phyloP scores from a whole-genome alignment of 2,113 vertebrate genomes.

The Tenrec ecaudatus region DNA sequence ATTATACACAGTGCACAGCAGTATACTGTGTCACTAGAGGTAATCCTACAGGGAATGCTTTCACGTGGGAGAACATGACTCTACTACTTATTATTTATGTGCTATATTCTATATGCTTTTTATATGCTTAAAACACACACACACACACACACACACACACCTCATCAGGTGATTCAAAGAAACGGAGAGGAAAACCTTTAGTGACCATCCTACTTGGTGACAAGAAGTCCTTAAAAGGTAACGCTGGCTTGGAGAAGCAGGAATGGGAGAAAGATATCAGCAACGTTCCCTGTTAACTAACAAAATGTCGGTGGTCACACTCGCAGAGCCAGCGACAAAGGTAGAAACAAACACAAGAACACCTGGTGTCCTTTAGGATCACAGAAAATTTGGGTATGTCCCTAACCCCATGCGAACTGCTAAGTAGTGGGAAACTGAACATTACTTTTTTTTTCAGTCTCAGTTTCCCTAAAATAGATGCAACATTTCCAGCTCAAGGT shows the following conservation, averaged over 20 bases:
- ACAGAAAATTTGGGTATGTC: background rate
- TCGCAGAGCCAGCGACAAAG: background rate
- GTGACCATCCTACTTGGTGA: background rate
- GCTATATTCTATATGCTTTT: background rate
- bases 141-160: too few species aligned
- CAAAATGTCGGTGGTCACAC: background rate
- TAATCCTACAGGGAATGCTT: conserved; percentile 34
- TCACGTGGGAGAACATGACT: background rate
- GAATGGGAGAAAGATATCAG: background rate
- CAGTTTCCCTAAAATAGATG: background rate
- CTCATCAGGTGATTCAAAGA: background rate
- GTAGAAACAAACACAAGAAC: background rate
- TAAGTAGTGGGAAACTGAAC: background rate
- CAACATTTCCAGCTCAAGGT: background rate
- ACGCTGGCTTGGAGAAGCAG: background rate
- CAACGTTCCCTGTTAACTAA: background rate
- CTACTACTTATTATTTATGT: background rate
- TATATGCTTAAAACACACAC: background rate
- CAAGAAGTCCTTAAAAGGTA: background rate
- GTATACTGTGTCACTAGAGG: background rate
- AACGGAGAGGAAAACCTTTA: background rate
- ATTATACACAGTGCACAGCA: background rate
- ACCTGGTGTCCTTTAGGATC: background rate
- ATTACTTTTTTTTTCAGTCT: too few species aligned
- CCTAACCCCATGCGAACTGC: background rate